Conservation (phyloP, 1,140 invertebrate species). For the Drosophila asahinai region DNA sequence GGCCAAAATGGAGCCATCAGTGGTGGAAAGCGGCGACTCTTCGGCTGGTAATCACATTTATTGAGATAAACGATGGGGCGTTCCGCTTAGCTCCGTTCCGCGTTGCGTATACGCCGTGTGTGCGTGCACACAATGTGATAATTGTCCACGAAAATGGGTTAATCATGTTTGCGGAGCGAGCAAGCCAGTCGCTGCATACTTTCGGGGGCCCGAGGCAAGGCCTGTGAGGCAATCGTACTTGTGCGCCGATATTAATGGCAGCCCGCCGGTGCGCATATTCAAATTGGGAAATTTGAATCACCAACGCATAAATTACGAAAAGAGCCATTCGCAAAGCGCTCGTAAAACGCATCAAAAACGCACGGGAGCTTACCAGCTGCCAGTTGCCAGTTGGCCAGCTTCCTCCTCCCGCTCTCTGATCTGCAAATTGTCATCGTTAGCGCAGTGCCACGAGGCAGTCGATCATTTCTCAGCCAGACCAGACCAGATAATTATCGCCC, state of each 20-base stretch:
- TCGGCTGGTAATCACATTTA: slow-evolving; percentile 55
- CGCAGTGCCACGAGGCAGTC: slow-evolving; percentile 60
- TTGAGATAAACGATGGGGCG: slow-evolving; percentile 62
- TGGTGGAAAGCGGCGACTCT: slow-evolving; percentile 55
- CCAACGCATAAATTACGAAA: slow-evolving; percentile 46
- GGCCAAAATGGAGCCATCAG: slow-evolving; percentile 75
- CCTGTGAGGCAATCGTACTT: slow-evolving; percentile 9
- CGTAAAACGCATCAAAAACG: slow-evolving; percentile 59
- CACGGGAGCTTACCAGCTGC: slow-evolving; percentile 56
- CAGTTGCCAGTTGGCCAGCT: not conserved
- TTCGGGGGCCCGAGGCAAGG: slow-evolving; percentile 3
- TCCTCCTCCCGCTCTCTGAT: slow-evolving; percentile 2
- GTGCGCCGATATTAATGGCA: slow-evolving; percentile 13
- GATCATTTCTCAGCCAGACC: slow-evolving; percentile 68
- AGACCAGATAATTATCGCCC: slow-evolving; percentile 74
- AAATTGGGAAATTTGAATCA: slow-evolving; percentile 29
- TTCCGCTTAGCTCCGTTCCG: slow-evolving; percentile 26
- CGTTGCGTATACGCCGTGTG: slow-evolving; percentile 58
- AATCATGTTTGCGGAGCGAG: slow-evolving; percentile 29
- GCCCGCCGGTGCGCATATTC: not conserved
- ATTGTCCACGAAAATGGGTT: slow-evolving; percentile 52
- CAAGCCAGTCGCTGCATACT: slow-evolving; percentile 21
- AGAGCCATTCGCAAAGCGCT: slow-evolving; percentile 29
- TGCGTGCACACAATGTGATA: slow-evolving; percentile 48
- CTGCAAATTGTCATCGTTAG: slow-evolving; percentile 75